Conservation (phyloP, 2,113 vertebrate species). For the Ardeotis arabs region DNA sequence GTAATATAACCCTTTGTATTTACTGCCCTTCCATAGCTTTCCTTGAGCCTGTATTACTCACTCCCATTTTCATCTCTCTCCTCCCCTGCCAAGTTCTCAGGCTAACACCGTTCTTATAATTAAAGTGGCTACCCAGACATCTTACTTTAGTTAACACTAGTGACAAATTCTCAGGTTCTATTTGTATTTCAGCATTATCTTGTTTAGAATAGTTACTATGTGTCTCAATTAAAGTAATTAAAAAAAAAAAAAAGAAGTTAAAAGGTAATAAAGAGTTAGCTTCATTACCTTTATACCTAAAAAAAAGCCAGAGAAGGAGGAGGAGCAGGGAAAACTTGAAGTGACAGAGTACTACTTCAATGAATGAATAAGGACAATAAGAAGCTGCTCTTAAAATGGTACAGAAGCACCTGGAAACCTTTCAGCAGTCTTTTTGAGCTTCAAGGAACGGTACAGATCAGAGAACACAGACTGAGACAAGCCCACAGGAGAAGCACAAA, state of each 20-base stretch:
- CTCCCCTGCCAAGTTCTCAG: background rate
- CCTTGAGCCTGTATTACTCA: background rate
- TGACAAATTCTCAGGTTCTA: background rate
- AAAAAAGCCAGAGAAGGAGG: background rate
- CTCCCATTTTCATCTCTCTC: background rate
- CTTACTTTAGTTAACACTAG: background rate
- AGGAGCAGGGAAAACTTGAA: background rate
- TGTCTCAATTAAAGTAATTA: background rate
- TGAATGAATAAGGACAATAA: background rate
- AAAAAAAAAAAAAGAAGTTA: background rate
- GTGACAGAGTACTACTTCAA: background rate
- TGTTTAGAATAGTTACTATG: background rate
- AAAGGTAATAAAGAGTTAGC: background rate
- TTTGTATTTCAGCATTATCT: background rate
- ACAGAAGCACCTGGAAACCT: background rate
- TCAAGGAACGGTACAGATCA: background rate
- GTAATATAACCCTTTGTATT: background rate
- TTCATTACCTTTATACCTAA: background rate
- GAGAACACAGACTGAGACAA: background rate
- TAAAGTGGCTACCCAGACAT: background rate
- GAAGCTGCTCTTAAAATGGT: constrained; percentile 15
- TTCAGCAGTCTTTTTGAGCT: background rate
- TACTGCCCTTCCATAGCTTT: background rate
- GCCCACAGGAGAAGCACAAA: background rate
- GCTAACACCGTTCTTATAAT: background rate